A percentile compares a stretch with the other conserved stretches of the same genome.
Conservation (phyloP, 2,113 vertebrate genomes). For the Hydrolagus affinis region DNA sequence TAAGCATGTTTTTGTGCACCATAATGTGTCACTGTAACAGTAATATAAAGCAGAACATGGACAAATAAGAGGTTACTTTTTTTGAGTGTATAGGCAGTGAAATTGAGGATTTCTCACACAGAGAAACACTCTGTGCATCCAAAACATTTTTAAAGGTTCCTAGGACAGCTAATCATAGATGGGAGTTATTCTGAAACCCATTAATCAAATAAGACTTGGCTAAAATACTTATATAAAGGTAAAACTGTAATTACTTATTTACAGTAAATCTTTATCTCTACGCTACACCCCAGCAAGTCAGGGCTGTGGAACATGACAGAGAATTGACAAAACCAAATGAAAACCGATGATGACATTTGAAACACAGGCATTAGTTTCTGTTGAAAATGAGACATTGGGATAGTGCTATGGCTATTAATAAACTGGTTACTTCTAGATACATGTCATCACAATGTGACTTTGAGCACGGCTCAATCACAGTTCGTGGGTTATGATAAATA, state of each 20-base stretch:
- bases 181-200: not conserved
- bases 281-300: too few relatives aligned
- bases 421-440: too few relatives aligned
- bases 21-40: not conserved
- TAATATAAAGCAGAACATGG: not conserved
- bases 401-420: too few relatives aligned
- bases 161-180: not conserved
- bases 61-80: not conserved
- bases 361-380: too few relatives aligned
- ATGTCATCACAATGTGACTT: too few relatives aligned
- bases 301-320: too few relatives aligned
- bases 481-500: too few relatives aligned
- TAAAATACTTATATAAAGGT: constrained; percentile 7
- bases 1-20: not conserved
- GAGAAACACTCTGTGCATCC: not conserved
- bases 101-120: not conserved
- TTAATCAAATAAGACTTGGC: not conserved
- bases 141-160: not conserved
- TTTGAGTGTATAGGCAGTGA: not conserved
- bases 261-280: not conserved
- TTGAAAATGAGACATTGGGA: too few relatives aligned
- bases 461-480: too few relatives aligned
- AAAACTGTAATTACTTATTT: not conserved
- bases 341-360: too few relatives aligned
- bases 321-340: too few relatives aligned